phyloP scores from a whole-genome alignment of 2,113 vertebrate species.

The Ptilonorhynchus violaceus region DNA sequence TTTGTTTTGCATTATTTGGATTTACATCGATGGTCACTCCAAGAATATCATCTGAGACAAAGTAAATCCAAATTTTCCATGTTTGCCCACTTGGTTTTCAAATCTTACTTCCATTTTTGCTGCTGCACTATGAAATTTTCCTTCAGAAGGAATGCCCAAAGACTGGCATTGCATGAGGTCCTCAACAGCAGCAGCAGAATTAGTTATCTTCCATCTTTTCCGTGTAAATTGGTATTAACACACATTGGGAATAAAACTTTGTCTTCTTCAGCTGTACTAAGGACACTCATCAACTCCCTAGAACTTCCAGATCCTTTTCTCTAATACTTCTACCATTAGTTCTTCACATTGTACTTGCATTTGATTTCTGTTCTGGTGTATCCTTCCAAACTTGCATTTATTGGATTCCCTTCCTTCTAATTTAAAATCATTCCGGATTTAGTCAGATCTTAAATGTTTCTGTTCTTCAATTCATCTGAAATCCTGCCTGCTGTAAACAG shows the following conservation, averaged over 20 bases:
- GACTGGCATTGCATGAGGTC: neutral
- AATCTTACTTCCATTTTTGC: neutral
- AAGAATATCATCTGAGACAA: neutral
- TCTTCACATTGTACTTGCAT: neutral
- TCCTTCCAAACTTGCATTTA: neutral
- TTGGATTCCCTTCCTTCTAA: neutral
- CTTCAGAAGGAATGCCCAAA: neutral
- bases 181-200: neutral
- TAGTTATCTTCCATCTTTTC: neutral
- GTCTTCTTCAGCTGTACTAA: neutral
- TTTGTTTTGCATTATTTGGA: neutral
- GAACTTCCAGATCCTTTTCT: neutral
- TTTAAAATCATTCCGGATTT: neutral
- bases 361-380: neutral
- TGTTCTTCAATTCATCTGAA: neutral
- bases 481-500: neutral
- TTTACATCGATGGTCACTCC: rapidly evolving
- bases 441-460: neutral
- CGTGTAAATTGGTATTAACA: neutral
- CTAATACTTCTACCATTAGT: neutral
- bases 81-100: neutral
- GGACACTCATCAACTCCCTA: neutral
- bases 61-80: neutral
- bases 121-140: neutral
- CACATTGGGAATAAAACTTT: neutral